A percentile compares a stretch with the other conserved stretches of the same genome.
Evolutionary conservation across 2,888 invertebrate species (phyloP).

Genomic region (Aleiodes testaceus): DNA sequence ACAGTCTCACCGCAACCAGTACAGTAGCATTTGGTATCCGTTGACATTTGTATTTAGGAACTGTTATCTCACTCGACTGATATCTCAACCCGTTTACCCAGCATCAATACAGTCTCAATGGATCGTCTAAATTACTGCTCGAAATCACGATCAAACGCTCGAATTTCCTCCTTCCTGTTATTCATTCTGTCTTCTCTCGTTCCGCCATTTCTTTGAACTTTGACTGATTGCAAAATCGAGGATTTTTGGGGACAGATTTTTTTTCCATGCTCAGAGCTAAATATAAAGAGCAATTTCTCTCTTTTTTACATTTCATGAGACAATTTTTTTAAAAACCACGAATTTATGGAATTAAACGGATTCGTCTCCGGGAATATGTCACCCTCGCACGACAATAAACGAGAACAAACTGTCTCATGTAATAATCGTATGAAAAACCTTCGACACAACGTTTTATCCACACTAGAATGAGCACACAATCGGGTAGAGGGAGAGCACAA

Average conservation of each 20-base stretch:
- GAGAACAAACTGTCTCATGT: slow-evolving; percentile 33
- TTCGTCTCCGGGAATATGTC: not conserved
- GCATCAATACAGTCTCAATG: not conserved
- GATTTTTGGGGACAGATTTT: slow-evolving; percentile 44
- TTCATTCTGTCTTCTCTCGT: slow-evolving; percentile 16
- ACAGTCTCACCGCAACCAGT: not conserved
- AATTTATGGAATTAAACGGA: too few species aligned
- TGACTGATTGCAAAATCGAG: slow-evolving; percentile 47
- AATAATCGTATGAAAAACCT: slow-evolving; percentile 30
- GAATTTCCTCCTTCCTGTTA: slow-evolving; percentile 36
- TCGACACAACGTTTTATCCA: slow-evolving; percentile 39
- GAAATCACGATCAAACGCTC: slow-evolving; percentile 5
- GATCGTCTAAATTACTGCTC: not conserved
- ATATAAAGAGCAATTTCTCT: slow-evolving; percentile 51
- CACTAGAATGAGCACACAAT: slow-evolving; percentile 40
- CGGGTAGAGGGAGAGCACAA: slow-evolving; percentile 36
- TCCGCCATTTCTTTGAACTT: slow-evolving; percentile 3
- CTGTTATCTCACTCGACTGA: slow-evolving; percentile 50
- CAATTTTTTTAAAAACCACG: too few species aligned
- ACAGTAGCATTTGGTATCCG: slow-evolving; percentile 40
- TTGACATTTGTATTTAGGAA: slow-evolving; percentile 46
- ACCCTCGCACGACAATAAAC: slow-evolving; percentile 24
- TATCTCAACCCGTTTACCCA: slow-evolving; percentile 1
- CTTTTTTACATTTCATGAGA: too few species aligned
- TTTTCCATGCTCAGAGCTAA: slow-evolving; percentile 58